Evolutionary conservation across 2,797 vertebrate genomes (phyloP).

Genomic region (Naso thynnoides): DNA sequence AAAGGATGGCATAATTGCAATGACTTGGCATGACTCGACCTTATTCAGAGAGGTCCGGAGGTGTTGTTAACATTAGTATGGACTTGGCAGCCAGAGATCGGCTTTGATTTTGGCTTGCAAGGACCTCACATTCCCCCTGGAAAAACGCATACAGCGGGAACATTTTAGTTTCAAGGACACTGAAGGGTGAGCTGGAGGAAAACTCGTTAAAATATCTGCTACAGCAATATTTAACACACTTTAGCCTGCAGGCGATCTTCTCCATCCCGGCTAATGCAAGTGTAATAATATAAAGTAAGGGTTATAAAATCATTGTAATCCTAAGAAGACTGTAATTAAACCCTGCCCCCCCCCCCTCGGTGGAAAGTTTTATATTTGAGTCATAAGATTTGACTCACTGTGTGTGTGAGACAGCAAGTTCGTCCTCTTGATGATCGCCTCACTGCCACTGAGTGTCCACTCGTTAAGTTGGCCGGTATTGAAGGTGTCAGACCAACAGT

Average conservation of each 20-base stretch:
- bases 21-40: conserved; percentile 58
- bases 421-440: conserved; percentile 28
- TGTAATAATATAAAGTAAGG: conserved; percentile 72
- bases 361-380: conserved; percentile 50
- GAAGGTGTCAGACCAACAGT: conserved; percentile 49
- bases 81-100: conserved; percentile 68
- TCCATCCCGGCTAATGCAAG: conserved; percentile 63
- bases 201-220: conserved; percentile 74
- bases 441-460: conserved; percentile 33
- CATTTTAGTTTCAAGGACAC: conserved; percentile 78
- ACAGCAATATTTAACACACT: conserved; percentile 75
- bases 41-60: conserved; percentile 57
- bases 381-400: conserved; percentile 47
- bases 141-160: conserved; percentile 66
- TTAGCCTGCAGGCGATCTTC: conserved; percentile 66
- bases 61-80: conserved; percentile 80
- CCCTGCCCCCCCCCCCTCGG: conserved; percentile 7
- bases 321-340: conserved; percentile 60
- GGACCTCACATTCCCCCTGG: conserved; percentile 57
- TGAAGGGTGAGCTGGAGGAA: conserved; percentile 68
- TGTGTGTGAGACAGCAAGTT: conserved; percentile 40
- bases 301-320: conserved; percentile 74
- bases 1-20: conserved; percentile 63
- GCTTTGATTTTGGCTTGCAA: conserved; percentile 58
- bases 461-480: conserved; percentile 19